phyloP scores from a whole-genome alignment of 2,888 invertebrate species.

The Chymomyza caudatula region DNA sequence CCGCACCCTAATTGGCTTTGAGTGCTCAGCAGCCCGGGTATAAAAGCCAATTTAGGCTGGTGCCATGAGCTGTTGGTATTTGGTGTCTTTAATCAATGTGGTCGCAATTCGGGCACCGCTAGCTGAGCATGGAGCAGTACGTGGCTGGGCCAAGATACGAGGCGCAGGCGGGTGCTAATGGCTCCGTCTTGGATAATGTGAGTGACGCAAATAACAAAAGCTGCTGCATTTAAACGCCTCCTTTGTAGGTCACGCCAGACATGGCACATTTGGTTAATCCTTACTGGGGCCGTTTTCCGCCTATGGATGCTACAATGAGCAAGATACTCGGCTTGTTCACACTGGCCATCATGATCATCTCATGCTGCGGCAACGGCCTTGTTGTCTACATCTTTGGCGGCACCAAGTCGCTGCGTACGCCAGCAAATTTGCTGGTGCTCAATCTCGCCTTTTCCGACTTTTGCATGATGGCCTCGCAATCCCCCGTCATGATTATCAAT shows the following conservation, averaged over 20 bases:
- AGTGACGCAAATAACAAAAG: slow-evolving; percentile 17
- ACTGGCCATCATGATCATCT: slow-evolving; percentile 82
- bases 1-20: slow-evolving; percentile 43
- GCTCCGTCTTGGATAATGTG: slow-evolving; percentile 90
- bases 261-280: slow-evolving; percentile 84
- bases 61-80: neutral
- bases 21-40: slow-evolving; percentile 19
- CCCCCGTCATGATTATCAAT: slow-evolving; percentile 78
- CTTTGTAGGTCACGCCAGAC: slow-evolving; percentile 80
- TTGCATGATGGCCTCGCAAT: slow-evolving; percentile 87
- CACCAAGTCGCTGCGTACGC: slow-evolving; percentile 84
- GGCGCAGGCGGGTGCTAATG: slow-evolving; percentile 79
- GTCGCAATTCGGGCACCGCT: slow-evolving; percentile 10
- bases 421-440: slow-evolving; percentile 92
- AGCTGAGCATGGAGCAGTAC: slow-evolving; percentile 51
- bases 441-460: slow-evolving; percentile 93
- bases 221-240: neutral
- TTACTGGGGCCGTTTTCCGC: slow-evolving; percentile 92
- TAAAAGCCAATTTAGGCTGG: slow-evolving; percentile 23
- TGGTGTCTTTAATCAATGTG: slow-evolving; percentile 32
- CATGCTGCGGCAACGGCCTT: slow-evolving; percentile 76
- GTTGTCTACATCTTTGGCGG: slow-evolving; percentile 77
- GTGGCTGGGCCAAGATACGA: slow-evolving; percentile 43
- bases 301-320: slow-evolving; percentile 93
- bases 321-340: slow-evolving; percentile 89